Conservation (phyloP, 2,113 vertebrate genomes). For the Pygoscelis adeliae region DNA sequence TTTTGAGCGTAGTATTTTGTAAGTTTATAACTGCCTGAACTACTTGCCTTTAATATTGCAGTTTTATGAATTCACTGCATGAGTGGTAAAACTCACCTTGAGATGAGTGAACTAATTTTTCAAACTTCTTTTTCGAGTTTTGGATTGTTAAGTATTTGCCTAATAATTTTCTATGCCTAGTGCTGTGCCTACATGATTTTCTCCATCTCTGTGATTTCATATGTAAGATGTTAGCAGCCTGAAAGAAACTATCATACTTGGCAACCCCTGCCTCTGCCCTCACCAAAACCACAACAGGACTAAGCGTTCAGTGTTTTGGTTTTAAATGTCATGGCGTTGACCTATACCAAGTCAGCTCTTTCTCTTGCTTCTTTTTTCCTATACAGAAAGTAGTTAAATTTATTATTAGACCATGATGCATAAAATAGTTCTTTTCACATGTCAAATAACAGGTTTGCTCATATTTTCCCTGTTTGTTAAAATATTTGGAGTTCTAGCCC, state of each 20-base stretch:
- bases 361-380: background rate
- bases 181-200: background rate
- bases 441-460: background rate
- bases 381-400: background rate
- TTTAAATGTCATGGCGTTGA: background rate
- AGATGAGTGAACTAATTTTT: background rate
- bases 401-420: background rate
- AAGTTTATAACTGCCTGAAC: background rate
- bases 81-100: background rate
- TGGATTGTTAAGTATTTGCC: background rate
- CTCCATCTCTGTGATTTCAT: background rate
- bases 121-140: background rate
- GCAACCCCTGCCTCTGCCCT: background rate
- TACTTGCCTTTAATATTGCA: background rate
- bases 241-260: background rate
- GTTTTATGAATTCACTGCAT: background rate
- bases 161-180: background rate
- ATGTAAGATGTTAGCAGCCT: background rate
- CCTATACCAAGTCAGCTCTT: background rate
- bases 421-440: background rate
- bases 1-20: background rate
- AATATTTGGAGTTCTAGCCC: background rate
- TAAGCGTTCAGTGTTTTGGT: background rate
- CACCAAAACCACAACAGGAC: background rate
- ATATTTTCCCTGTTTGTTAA: background rate